phyloP scores from a whole-genome alignment of 2,888 invertebrate species.

The Drosophila yooni region DNA sequence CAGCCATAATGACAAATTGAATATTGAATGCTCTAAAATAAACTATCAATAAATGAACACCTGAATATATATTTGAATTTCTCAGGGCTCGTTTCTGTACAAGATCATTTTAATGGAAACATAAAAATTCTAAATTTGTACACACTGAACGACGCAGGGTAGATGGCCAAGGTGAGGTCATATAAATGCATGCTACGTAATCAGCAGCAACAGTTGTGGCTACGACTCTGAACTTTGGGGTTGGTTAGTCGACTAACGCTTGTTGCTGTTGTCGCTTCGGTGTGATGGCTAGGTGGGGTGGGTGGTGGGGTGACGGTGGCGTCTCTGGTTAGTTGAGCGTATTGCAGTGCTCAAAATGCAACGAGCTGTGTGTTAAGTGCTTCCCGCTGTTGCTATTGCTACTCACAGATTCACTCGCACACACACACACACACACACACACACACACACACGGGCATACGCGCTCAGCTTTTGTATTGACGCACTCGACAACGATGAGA shows the following conservation, averaged over 20 bases:
- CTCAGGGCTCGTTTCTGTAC: not conserved
- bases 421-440: slow-evolving; percentile 20
- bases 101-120: not conserved
- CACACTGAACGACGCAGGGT: not conserved
- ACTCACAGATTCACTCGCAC: slow-evolving; percentile 43
- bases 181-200: slow-evolving; percentile 30
- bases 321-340: slow-evolving; percentile 42
- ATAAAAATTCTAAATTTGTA: not conserved
- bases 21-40: not conserved
- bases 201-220: slow-evolving; percentile 71
- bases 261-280: not conserved
- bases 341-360: slow-evolving; percentile 64
- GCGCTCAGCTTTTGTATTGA: slow-evolving; percentile 68
- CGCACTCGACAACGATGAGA: slow-evolving; percentile 60
- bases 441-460: slow-evolving; percentile 25
- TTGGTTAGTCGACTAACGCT: slow-evolving; percentile 5
- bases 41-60: not conserved
- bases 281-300: not conserved
- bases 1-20: no score
- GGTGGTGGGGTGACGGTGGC: slow-evolving; percentile 14
- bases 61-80: not conserved
- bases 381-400: slow-evolving; percentile 50
- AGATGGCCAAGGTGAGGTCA: slow-evolving; percentile 2
- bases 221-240: slow-evolving; percentile 14
- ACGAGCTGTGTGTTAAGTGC: slow-evolving; percentile 57